Base-by-base conservation (phyloP, 2,797 vertebrate genomes). In the Muraenolepis orangiensis region DNA sequence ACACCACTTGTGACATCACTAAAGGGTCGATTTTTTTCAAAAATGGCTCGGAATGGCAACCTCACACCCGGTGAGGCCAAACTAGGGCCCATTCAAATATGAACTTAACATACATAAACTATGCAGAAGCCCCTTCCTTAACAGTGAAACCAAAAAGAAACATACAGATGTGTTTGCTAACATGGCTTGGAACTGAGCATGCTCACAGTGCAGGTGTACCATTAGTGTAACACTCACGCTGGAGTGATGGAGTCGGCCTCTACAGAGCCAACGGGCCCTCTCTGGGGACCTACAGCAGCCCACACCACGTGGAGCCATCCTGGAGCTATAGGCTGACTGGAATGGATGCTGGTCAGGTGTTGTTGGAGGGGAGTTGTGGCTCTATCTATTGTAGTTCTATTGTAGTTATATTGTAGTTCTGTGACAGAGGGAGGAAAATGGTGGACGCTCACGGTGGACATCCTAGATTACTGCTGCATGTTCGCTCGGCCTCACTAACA, bases 391-490 rank as follows among this genome's bases (percentile, higher is more conserved):
- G 71, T 80, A 61, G 81, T 82, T 89, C 82, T 87, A 82, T 81
- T 77, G 75, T 70, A 0, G 70, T 74, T 76, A 28, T 0, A 30
- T 75, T 31, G 11, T 77, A 51, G 57, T 72, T 30, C 69, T 69
- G 66, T 72, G 71, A 28, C 46, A 36, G 75, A 28, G 18, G 12
- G 14, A n/a, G 74, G 42, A 61, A 77, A 68, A 3, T 10, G 66
- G 73, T 74, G 69, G 82, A 85, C 73, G 32, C 76, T 70, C 75
- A 72, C 42, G 75, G 10, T 72, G 76, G 80, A 73, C 8, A 51
- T 87, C 75, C 71, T 72, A 89, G 71, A 82, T 81, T 83, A 86
- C 85, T 81, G 86, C 87, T 92, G 91, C 91, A 93, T 90, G 89
- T 89, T 87, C 73, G 86, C 83, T 89, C 78, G 77, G 80, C 86